Evolutionary conservation across 2,797 vertebrate genomes (phyloP), one percentile per base, ranked within the genome.

Genomic region (Alauda arvensis): DNA sequence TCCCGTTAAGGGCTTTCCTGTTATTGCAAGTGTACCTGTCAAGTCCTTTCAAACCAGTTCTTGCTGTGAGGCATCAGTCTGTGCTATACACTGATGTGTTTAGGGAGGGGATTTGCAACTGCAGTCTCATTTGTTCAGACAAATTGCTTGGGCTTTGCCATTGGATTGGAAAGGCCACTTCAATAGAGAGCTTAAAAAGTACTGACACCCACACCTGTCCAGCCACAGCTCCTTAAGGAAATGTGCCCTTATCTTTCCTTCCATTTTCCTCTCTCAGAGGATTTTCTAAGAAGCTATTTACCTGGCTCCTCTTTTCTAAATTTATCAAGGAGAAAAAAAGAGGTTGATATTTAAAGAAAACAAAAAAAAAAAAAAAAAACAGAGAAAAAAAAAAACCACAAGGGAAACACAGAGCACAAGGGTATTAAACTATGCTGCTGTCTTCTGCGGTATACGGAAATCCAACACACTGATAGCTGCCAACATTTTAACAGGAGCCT

Each of bases 401-500:
- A 57, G 12, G 39, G 56, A 62, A 65, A 52, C 52, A 34, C 11
- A 40, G 21, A 51, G 17, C 19, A 53, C 12, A 65, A 42, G 26
- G 31, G 18, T 77, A 21, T 59, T 77, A 77, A 92, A 65, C 18
- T 77, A 39, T 46, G 31, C 39, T 80, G 42, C 42, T 89, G n/a
- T 82, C 65, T 83, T 77, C 66, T 80, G 76, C 2, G 3, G n/a
- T 62, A 56, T 45, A 26, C 83, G 45, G 45, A 93, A 92, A 72
- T 78, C 24, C 59, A 87, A 59, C 25, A 59, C 18, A 5, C 48
- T 88, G 56, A 63, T 63, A 89, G 39, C 69, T 78, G 89, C 42
- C 84, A 85, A 21, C 25, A 15, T 86, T 93, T 90, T 83, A 81
- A 75, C 62, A 83, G 81, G 25, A 82, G 29, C 82, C 57, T 89